These are phyloP conservation scores for Anseranas semipalmata DNA, from an alignment of 2,113 vertebrate genomes.

Conservation along the genomic window DNA sequence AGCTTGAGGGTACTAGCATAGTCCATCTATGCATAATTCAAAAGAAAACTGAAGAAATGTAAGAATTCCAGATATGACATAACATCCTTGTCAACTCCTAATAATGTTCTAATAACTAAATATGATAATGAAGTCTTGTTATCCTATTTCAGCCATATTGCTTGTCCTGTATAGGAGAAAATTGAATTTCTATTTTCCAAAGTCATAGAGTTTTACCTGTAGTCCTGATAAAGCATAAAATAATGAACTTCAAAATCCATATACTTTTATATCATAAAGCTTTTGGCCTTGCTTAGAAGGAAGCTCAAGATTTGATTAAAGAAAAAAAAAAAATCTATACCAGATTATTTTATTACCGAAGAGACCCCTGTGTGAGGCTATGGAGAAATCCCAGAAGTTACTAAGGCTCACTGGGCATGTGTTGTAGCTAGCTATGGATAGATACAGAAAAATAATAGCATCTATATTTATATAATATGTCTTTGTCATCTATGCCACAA, in stretches of 20 bases:
- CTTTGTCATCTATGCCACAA: neutral
- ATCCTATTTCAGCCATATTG: neutral
- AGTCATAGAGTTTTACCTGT: neutral
- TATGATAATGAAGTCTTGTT: neutral
- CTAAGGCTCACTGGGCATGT: neutral
- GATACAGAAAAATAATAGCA: neutral
- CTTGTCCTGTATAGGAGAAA: neutral
- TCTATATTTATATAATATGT: neutral
- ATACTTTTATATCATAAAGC: neutral
- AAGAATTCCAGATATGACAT: neutral
- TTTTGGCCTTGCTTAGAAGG: neutral
- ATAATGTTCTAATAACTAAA: neutral
- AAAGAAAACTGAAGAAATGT: neutral
- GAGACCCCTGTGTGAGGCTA: neutral
- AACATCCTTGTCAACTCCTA: neutral
- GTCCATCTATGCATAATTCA: neutral
- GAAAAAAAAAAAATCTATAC: neutral
- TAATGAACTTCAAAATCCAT: neutral
- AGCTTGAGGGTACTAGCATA: neutral
- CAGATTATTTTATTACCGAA: neutral
- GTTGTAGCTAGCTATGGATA: neutral
- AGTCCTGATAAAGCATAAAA: neutral
- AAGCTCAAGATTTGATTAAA: neutral
- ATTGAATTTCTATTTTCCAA: neutral
- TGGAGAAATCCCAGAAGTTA: neutral